These are phyloP conservation scores for Ochropleura plecta DNA, from an alignment of 2,888 invertebrate genomes.

Conservation along the genomic window DNA sequence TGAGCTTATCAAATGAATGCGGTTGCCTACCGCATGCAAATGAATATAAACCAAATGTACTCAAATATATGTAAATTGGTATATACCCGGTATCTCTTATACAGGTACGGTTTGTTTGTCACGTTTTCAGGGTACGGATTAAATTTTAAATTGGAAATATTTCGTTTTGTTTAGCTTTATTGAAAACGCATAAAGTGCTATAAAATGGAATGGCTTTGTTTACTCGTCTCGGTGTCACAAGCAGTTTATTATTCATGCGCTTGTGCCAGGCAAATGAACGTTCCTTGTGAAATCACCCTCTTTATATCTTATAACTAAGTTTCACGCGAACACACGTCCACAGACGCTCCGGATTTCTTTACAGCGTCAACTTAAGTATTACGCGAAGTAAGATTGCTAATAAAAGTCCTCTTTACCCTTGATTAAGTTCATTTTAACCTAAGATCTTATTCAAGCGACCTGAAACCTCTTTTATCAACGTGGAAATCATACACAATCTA, in stretches of 20 bases:
- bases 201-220: constrained; percentile 67
- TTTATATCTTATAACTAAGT: constrained; percentile 47
- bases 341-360: constrained; percentile 32
- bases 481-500: neutral
- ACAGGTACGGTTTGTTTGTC: constrained; percentile 58
- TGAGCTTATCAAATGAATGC: constrained; percentile 49
- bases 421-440: constrained; percentile 15
- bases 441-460: neutral
- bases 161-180: constrained; percentile 58
- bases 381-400: constrained; percentile 27
- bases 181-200: constrained; percentile 62
- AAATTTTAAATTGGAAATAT: constrained; percentile 67
- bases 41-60: constrained; percentile 58
- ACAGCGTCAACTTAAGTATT: constrained; percentile 15
- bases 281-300: constrained; percentile 58
- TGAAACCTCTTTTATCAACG: neutral
- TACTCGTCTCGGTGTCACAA: constrained; percentile 63
- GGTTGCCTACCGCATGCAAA: constrained; percentile 61
- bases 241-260: constrained; percentile 67
- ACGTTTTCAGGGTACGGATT: constrained; percentile 52
- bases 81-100: constrained; percentile 41
- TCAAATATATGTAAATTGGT: constrained; percentile 54
- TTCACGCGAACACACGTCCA: constrained; percentile 24
- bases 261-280: constrained; percentile 49
- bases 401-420: constrained; percentile 11